Evolutionary conservation across 2,797 vertebrate genomes (phyloP), one percentile per base, ranked within the genome.

Genomic region (Melanogrammus aeglefinus): DNA sequence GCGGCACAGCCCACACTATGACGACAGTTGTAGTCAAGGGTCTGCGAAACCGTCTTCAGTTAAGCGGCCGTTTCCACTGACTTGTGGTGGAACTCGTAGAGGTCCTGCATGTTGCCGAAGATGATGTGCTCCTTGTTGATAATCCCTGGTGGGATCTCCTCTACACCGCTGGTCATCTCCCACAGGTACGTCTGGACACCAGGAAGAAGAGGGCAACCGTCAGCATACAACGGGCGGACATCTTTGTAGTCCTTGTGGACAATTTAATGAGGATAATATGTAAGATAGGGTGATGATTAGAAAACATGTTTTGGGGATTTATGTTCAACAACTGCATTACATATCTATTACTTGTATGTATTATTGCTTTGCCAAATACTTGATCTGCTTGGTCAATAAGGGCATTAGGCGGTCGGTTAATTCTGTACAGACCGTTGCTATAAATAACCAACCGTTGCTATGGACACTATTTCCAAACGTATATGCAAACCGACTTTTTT

Each of bases 31-130:
- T 21, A 57, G 47, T 21, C 47, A 57, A 21, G 47, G 47, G 10
- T 44, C 47, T 6, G 18, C 47, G 21, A 57, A 57, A 57, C 1
- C 1, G 57, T 8, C 21, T 24, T n/a, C 2, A 63, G 57, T 24
- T 24, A n/a, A 9, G 57, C 57, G 6, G 57, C 21, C 57, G 4
- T 24, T 27, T 27, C 18, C 57, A 90, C 90, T 92, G 75, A 93
- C 92, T 91, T 93, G 92, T 99, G 96, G 85, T 99, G 98, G 89
- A 99, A 99, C 89, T 99, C 98, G 13, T 96, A 98, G 86, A 99
- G 97, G 83, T 99, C 98, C 92, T 97, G 97, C 97, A 99, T 99
- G 93, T 99, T 99, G 76, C 97, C 98, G 74, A 99, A 99, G 93
- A 99, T 99, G 87, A 98, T 96, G 88, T 97, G 97, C 63, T 99